A percentile compares a stretch with the other conserved stretches of the same genome.
Conservation (phyloP, 2,113 vertebrate species). For the Oreamnos americanus region DNA sequence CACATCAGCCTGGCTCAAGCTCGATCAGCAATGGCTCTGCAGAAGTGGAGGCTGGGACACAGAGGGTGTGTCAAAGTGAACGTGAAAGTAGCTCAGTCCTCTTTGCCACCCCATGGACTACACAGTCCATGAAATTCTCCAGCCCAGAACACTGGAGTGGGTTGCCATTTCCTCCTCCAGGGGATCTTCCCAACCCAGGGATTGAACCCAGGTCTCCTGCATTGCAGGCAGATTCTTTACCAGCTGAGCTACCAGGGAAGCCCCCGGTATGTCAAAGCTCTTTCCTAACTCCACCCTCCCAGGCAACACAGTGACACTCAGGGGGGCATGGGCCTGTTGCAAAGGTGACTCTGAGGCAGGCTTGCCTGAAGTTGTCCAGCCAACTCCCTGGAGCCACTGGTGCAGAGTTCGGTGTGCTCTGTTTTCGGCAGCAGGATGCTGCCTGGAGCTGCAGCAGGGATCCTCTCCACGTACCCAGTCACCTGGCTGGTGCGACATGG, state of each 20-base stretch:
- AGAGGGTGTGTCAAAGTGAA: not conserved
- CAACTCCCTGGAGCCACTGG: not conserved
- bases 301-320: not conserved
- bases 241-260: not conserved
- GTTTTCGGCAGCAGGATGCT: not conserved
- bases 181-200: not conserved
- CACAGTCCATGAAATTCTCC: not conserved
- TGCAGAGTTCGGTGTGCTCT: rapidly evolving
- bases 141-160: not conserved
- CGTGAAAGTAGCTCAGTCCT: not conserved
- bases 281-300: not conserved
- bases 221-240: not conserved
- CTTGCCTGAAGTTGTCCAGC: not conserved
- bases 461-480: rapidly evolving
- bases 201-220: not conserved
- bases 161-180: not conserved
- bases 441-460: not conserved
- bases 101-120: not conserved
- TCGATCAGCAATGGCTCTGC: not conserved
- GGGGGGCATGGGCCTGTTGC: no score
- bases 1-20: not conserved
- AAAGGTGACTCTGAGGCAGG: not conserved
- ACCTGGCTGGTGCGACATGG: rapidly evolving
- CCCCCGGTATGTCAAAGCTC: rapidly evolving
- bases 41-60: no score